phyloP scores from a whole-genome alignment of 2,888 invertebrate species.

The Pseudoips prasinana region DNA sequence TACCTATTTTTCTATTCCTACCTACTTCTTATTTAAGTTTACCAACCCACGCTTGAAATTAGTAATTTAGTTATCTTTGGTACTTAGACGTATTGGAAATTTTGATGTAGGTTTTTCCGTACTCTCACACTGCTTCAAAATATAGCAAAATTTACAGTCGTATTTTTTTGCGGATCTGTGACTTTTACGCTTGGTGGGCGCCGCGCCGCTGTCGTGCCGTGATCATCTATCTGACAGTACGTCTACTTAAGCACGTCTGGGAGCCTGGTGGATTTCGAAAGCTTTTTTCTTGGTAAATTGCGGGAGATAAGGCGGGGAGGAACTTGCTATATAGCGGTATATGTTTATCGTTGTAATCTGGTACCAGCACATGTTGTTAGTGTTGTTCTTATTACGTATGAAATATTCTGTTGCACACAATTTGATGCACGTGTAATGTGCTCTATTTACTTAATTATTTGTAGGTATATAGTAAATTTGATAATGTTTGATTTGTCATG shows the following conservation, averaged over 20 bases:
- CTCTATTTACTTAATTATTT: no score
- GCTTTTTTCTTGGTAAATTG: conserved; percentile 30
- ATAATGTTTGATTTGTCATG: no score
- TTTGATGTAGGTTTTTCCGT: no score
- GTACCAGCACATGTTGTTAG: conserved; percentile 4
- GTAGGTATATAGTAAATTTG: no score
- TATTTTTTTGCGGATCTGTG: conserved; percentile 27
- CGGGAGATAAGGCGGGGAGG: conserved; percentile 20
- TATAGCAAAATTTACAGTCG: conserved; percentile 18
- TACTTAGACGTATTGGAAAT: no score
- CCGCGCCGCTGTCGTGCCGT: conserved; percentile 26
- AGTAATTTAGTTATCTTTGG: no score
- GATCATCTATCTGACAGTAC: conserved; percentile 42
- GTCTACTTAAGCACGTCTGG: conserved; percentile 45
- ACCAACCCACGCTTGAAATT: no score
- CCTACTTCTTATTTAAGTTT: no score
- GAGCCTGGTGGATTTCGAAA: conserved; percentile 25
- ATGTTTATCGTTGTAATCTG: conserved; percentile 19
- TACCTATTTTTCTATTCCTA: no score
- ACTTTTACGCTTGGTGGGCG: conserved; percentile 20
- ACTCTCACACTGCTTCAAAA: conserved; percentile 15
- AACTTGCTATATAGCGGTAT: conserved; percentile 9
- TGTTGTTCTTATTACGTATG: no score
- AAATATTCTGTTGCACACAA: no score
- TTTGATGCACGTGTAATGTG: no score